Base-by-base conservation (phyloP, 2,113 vertebrate species). In the Hippocampus barbouri region DNA sequence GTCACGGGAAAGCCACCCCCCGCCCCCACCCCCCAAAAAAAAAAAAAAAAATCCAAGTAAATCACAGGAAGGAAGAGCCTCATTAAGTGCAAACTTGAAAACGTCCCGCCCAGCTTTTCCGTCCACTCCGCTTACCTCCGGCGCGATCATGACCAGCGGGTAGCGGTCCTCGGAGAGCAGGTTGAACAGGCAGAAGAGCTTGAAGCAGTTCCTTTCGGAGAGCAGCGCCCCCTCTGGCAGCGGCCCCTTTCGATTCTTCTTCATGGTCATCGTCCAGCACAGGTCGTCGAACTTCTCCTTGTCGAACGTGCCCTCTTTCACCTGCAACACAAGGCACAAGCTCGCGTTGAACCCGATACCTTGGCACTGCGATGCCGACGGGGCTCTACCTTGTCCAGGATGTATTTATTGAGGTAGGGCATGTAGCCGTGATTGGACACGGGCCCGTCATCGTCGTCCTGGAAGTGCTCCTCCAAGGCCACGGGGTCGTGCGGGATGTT, bases 391-490 rank as follows among this genome's bases (percentile, higher is more conserved):
- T 94, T 94, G 59, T 90, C 92, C 73, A 94, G 84, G 59, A 94
- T 94, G 68, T 93, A 94, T 75, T 88, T 90, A 83, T 93, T 94
- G 80, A 94, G 91, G 85, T 94, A 94, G 60, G 93, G 93, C 93
- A 94, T 94, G 87, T 94, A 94, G 56, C 93, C 93, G 3, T 93
- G 89, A 71, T 88, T 92, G 45, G 93, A 94, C 72, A 94, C 93
- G 0, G 93, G 93, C 4, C 93, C 93, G n/a, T 91, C 87, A 3
- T 94, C 89, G 43, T 94, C 92, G 56, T 94, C 93, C 74, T 90
- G 89, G 76, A 94, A 94, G 80, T 94, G 93, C 54, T 93, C 86
- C 80, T 94, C 93, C 75, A 94, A 85, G 21, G 90, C 80, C 34
- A 90, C 83, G 0, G 92, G 90, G 70, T 94, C 91, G 9, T 94